A percentile compares a stretch with the other conserved stretches of the same genome.
Conservation (phyloP, 2,113 vertebrate genomes). For the Vidua chalybeata region DNA sequence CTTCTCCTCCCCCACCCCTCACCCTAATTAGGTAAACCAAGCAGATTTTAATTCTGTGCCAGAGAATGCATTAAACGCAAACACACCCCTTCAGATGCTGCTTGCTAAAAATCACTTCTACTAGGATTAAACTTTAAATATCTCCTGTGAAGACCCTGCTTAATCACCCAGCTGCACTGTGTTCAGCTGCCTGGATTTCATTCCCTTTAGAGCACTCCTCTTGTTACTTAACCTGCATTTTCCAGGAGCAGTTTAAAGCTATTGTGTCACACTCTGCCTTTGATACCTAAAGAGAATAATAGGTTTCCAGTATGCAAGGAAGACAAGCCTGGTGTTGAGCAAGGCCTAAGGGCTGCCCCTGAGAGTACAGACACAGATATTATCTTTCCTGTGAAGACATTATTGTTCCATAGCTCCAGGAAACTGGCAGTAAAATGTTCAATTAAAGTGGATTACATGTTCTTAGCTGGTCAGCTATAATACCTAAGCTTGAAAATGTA, state of each 20-base stretch:
- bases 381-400: conserved; percentile 27
- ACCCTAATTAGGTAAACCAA: background rate
- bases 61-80: background rate
- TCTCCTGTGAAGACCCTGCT: background rate
- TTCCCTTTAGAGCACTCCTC: background rate
- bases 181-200: background rate
- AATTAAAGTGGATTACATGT: conserved; percentile 39
- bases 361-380: conserved; percentile 29
- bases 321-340: background rate
- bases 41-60: background rate
- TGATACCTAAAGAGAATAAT: conserved; percentile 43
- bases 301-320: background rate
- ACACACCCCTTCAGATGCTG: background rate
- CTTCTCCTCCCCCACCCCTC: background rate
- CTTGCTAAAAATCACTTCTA: background rate
- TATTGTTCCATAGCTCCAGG: background rate
- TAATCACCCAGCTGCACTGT: background rate
- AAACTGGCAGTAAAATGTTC: conserved; percentile 44
- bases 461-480: conserved; percentile 44
- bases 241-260: background rate
- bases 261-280: background rate
- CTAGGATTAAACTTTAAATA: background rate
- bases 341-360: conserved; percentile 21
- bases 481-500: conserved; percentile 3
- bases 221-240: conserved; percentile 35